Percentiles rank a stretch among this genome's conserved stretches.
Conservation (phyloP, 2,113 vertebrate genomes). For the Nycticebus coucang region DNA sequence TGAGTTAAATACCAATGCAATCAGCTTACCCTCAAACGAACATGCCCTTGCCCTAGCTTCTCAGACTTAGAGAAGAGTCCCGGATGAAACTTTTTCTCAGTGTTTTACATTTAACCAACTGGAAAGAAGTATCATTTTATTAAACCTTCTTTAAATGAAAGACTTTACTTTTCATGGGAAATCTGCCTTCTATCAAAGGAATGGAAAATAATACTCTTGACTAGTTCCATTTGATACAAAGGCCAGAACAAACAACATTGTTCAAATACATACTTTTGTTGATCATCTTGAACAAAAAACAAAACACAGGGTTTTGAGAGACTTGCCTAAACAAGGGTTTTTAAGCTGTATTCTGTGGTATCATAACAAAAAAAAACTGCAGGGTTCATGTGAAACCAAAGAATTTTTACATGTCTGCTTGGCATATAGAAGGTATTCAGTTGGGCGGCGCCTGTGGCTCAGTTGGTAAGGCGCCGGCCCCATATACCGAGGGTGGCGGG, state of each 20-base stretch:
- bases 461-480: too few species aligned
- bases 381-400: not conserved
- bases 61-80: constrained; percentile 12
- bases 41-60: not conserved
- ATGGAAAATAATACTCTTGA: constrained; percentile 32
- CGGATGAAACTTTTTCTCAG: not conserved
- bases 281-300: constrained; percentile 39
- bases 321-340: not conserved
- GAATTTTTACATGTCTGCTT: constrained; percentile 33
- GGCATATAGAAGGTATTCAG: not conserved
- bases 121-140: constrained; percentile 40
- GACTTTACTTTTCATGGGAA: constrained; percentile 11
- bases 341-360: not conserved
- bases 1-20: not conserved
- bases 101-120: constrained; percentile 61
- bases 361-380: constrained; percentile 44
- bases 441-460: too few species aligned
- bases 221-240: not conserved
- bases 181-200: constrained; percentile 21
- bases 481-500: too few species aligned
- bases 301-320: not conserved
- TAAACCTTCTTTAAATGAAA: not conserved
- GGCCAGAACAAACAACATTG: not conserved
- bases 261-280: not conserved
- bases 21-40: not conserved